Conservation (phyloP, 1,140 invertebrate species). For the Polypedilum vanderplanki region DNA sequence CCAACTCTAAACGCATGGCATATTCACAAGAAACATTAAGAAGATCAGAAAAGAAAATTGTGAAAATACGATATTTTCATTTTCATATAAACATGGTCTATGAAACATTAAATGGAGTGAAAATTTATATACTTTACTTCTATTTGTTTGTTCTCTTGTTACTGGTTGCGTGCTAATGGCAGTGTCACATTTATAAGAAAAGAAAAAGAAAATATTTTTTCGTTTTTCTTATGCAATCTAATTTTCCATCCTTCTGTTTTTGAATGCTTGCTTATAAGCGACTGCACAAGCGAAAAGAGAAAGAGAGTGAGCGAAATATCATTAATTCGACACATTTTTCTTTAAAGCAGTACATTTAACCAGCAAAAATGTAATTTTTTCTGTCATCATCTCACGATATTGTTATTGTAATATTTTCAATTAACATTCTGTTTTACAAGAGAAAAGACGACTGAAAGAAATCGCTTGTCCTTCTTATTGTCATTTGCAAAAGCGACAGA, state of each 20-base stretch:
- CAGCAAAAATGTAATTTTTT: too few species aligned
- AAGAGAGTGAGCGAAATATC: too few species aligned
- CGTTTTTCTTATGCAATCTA: too few species aligned
- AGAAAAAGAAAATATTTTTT: too few species aligned
- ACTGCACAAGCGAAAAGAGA: too few species aligned
- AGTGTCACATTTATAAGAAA: neutral
- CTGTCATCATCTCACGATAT: neutral
- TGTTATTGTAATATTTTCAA: constrained; percentile 9
- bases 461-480: neutral
- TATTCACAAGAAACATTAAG: too few species aligned
- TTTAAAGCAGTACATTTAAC: neutral
- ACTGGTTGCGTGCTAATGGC: neutral
- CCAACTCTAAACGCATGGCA: too few species aligned
- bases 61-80: neutral
- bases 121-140: constrained; percentile 11
- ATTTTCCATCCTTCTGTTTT: too few species aligned
- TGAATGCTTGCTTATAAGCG: too few species aligned
- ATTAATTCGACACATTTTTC: too few species aligned
- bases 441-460: neutral
- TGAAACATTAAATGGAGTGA: constrained; percentile 28
- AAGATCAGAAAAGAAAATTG: too few species aligned
- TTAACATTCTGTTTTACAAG: neutral
- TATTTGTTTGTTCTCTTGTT: neutral
- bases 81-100: neutral
- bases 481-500: too few species aligned